These are phyloP conservation scores for Aproaerema taeniolella DNA, from an alignment of 2,888 invertebrate species.

Conservation along the genomic window DNA sequence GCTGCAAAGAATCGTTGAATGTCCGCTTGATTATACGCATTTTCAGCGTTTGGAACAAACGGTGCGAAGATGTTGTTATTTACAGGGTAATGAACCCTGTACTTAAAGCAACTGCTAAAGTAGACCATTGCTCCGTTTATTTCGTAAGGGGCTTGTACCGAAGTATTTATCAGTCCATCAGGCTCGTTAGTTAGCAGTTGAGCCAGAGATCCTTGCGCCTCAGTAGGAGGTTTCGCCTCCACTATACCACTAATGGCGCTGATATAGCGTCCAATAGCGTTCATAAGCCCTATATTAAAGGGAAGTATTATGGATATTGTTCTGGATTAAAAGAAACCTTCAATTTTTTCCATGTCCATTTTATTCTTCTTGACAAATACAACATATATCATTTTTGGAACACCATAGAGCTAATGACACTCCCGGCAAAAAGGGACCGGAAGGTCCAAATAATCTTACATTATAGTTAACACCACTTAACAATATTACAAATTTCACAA, in stretches of 20 bases:
- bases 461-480: too few species aligned
- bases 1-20: neutral
- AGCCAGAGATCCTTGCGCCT: neutral
- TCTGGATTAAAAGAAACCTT: too few species aligned
- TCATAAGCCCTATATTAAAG: too few species aligned
- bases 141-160: neutral
- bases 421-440: too few species aligned
- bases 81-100: neutral
- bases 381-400: too few species aligned
- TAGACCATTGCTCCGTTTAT: neutral
- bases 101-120: neutral
- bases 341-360: too few species aligned
- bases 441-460: too few species aligned
- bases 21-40: neutral
- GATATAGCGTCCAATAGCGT: too few species aligned
- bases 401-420: too few species aligned
- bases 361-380: too few species aligned
- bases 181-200: neutral
- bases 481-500: too few species aligned
- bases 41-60: neutral
- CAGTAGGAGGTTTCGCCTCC: neutral
- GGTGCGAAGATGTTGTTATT: neutral
- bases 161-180: neutral
- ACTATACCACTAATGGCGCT: neutral
- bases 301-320: too few species aligned